Evolutionary conservation across 2,888 invertebrate species (phyloP).

Genomic region (Aspidiotus rigidus): DNA sequence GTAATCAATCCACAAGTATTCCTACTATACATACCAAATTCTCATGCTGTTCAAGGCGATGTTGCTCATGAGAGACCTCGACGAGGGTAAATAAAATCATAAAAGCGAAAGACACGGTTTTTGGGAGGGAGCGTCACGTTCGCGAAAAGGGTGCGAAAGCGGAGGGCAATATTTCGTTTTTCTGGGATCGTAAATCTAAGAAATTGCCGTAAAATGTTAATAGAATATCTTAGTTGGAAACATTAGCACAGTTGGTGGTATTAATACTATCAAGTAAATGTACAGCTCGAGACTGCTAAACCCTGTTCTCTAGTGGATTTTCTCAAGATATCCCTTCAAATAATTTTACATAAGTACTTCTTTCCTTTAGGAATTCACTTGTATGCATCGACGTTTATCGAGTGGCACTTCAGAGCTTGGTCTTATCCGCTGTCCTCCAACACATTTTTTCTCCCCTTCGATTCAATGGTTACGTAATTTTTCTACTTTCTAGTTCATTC

Average conservation of each 20-base stretch:
- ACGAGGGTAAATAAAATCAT: slow-evolving; percentile 4
- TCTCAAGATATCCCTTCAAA: slow-evolving; percentile 14
- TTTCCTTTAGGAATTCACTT: slow-evolving; percentile 9
- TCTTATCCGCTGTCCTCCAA: background rate
- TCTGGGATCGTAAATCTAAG: slow-evolving; percentile 35
- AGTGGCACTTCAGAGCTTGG: background rate
- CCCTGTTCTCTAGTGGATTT: slow-evolving; percentile 4
- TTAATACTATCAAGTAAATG: slow-evolving; percentile 13
- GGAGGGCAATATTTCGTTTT: slow-evolving; percentile 16
- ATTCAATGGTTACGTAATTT: no score
- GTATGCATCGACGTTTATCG: background rate
- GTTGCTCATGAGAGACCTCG: background rate
- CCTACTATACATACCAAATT: no score
- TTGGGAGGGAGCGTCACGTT: background rate
- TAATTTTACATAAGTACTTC: slow-evolving; percentile 8
- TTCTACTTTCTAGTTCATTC: no score
- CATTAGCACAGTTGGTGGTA: slow-evolving; percentile 26
- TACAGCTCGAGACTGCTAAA: slow-evolving; percentile 12
- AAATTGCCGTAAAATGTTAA: slow-evolving; percentile 32
- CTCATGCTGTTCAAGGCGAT: no score
- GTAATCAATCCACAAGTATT: no score
- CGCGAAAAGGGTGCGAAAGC: background rate
- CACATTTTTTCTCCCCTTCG: background rate
- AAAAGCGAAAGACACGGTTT: background rate
- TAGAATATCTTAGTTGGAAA: slow-evolving; percentile 30